Evolutionary conservation across 2,113 vertebrate species (phyloP).

Genomic region (Bos javanicus): DNA sequence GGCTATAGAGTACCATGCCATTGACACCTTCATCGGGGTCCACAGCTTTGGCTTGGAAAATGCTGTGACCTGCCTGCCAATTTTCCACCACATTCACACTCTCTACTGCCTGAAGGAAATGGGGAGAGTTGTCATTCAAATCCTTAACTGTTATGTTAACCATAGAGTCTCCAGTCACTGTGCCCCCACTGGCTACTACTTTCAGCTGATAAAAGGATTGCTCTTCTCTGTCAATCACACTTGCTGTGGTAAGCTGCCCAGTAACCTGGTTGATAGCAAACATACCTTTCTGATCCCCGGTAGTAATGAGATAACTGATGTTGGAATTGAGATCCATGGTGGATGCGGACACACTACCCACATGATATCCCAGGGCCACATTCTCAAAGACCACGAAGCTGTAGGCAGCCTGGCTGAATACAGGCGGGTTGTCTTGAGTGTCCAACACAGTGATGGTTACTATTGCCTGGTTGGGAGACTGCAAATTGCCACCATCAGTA

Average conservation of each 20-base stretch:
- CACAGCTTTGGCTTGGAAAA: slow-evolving; percentile 93
- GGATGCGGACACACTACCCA: slow-evolving; percentile 94
- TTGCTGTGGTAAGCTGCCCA: slow-evolving; percentile 90
- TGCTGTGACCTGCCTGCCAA: slow-evolving; percentile 93
- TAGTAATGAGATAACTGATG: slow-evolving; percentile 95
- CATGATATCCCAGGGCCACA: slow-evolving; percentile 85
- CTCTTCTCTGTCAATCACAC: slow-evolving; percentile 94
- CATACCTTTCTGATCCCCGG: slow-evolving; percentile 92
- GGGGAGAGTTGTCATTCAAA: slow-evolving; percentile 95
- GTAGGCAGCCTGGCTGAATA: slow-evolving; percentile 91
- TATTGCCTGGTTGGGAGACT: slow-evolving; percentile 90
- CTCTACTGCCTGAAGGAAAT: slow-evolving; percentile 90
- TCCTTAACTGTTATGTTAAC: slow-evolving; percentile 97
- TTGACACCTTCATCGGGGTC: slow-evolving; percentile 95
- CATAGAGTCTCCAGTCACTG: slow-evolving; percentile 90
- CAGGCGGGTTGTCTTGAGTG: slow-evolving; percentile 95
- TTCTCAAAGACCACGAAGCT: slow-evolving; percentile 99
- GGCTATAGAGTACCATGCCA: slow-evolving; percentile 91
- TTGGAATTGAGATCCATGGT: slow-evolving; percentile 95
- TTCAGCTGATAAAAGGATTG: slow-evolving; percentile 93
- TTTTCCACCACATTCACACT: slow-evolving; percentile 95
- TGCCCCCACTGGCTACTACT: slow-evolving; percentile 92
- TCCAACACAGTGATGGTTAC: slow-evolving; percentile 96
- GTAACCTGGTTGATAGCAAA: slow-evolving; percentile 86
- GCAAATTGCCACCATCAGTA: slow-evolving; percentile 90